phyloP scores from a whole-genome alignment of 2,888 invertebrate genomes.

The Molorchus minor region DNA sequence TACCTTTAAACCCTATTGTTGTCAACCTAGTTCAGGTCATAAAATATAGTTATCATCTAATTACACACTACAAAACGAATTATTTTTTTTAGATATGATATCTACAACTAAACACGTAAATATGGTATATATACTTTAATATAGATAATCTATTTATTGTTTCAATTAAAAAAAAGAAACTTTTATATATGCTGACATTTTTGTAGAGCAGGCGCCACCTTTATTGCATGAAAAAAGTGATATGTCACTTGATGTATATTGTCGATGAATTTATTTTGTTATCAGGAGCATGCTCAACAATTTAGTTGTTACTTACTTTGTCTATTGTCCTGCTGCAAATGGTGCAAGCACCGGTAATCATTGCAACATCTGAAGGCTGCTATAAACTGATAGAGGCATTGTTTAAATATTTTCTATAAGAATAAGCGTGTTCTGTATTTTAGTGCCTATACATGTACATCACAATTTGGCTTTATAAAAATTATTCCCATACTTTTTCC shows the following conservation, averaged over 20 bases:
- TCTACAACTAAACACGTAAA: not conserved
- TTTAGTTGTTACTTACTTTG: slow-evolving; percentile 6
- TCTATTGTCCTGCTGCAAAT: not conserved
- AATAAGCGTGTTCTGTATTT: too few relatives aligned
- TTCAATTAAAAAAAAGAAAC: slow-evolving; percentile 16
- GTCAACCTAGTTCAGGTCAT: not conserved
- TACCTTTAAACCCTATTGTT: too few relatives aligned
- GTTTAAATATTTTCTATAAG: too few relatives aligned
- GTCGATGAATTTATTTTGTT: slow-evolving; percentile 5
- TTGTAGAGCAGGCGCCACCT: slow-evolving; percentile 6
- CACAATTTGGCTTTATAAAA: not conserved
- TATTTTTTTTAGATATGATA: slow-evolving; percentile 12
- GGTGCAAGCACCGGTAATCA: not conserved
- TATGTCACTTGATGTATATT: slow-evolving; percentile 6
- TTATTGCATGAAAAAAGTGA: slow-evolving; percentile 7
- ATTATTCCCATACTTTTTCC: not conserved
- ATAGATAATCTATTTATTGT: slow-evolving; percentile 12
- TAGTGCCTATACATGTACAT: too few relatives aligned
- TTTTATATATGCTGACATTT: slow-evolving; percentile 8
- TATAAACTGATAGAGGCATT: too few relatives aligned
- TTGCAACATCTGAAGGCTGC: not conserved
- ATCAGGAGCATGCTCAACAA: slow-evolving; percentile 10
- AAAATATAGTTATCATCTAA: slow-evolving; percentile 7
- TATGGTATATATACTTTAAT: not conserved
- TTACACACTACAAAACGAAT: slow-evolving; percentile 1